Evolutionary conservation across 2,797 vertebrate genomes (phyloP), one percentile per base, ranked within the genome.

Genomic region (Ibycter americanus): DNA sequence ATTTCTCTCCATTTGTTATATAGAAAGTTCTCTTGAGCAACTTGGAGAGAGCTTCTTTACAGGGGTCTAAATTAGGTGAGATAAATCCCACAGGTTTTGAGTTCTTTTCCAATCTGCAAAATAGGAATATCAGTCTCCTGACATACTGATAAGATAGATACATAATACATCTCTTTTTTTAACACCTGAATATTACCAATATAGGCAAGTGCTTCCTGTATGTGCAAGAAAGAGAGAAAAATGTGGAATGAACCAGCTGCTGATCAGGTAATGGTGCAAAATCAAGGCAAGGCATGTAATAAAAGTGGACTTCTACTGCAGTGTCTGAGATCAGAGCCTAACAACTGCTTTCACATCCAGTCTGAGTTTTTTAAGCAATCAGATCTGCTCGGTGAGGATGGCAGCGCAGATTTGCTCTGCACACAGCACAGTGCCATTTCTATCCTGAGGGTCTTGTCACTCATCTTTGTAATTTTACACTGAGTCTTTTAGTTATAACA

Each of bases 1-100:
- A 32, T 93, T 92, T 92, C 18, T 90, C 31, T 87, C 19, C 22
- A 19, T 74, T 83, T 93, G 29, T 42, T 77, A 16, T 26, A 31
- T 2, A 85, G 5, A 78, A 26, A 76, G 56, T 70, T 85, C 42
- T 85, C 40, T 11, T 86, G 72, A 78, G 25, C 40, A 80, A 5
- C 31, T 85, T 2, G 25, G 42, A 62, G 22, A 70, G 8, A 59
- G 23, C 8, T 59, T 87, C 40, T 21, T 46, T 70, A 15, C 8
- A 44, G 4, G 5, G 8, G 3, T 83, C 51, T 85, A 73, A 93
- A 85, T 65, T 34, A 66, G 12, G 21, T 76, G 52, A 79, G 42
- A 93, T 29, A 83, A 91, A 83, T 78, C 32, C 40, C 27, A 44
- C 7, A 66, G 25, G 36, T 42, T 38, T 12, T 11, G 72, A 23